Conservation (phyloP, 1,140 invertebrate species). For the Caenorhabditis latens region DNA sequence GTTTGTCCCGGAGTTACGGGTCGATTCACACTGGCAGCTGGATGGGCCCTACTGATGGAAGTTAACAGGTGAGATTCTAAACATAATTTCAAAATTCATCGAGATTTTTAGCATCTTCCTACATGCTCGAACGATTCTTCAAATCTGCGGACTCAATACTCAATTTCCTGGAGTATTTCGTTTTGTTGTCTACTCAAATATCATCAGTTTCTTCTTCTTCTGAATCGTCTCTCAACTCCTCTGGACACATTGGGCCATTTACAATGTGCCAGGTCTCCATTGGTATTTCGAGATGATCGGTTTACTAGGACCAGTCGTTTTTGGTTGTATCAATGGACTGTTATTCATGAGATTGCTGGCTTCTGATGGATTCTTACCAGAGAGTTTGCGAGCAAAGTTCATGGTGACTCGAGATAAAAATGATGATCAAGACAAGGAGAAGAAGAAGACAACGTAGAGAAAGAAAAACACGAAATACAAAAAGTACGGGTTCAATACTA, state of each 20-base stretch:
- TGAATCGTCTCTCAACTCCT: constrained; percentile 55
- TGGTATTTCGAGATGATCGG: constrained; percentile 61
- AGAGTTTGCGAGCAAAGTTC: constrained; percentile 42
- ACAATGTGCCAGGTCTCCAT: constrained; percentile 38
- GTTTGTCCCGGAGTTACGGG: constrained; percentile 52
- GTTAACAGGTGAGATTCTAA: constrained; percentile 68
- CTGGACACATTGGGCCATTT: constrained; percentile 35
- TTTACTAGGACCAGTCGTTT: constrained; percentile 66
- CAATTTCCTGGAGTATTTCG: constrained; percentile 55
- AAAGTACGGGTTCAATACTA: neutral
- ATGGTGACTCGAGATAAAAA: constrained; percentile 10
- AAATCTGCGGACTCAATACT: constrained; percentile 63
- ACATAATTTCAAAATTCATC: constrained; percentile 2
- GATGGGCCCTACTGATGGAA: constrained; percentile 74
- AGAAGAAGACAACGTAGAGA: constrained; percentile 14
- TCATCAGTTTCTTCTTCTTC: constrained; percentile 70
- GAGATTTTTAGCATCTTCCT: constrained; percentile 72
- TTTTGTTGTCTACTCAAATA: constrained; percentile 65
- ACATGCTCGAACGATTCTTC: constrained; percentile 69
- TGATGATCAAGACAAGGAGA: constrained; percentile 46
- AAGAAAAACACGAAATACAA: neutral
- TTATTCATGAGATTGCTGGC: constrained; percentile 70
- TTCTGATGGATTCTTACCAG: constrained; percentile 70
- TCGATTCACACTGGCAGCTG: constrained; percentile 68
- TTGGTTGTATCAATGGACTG: constrained; percentile 69